Conservation (phyloP, 2,888 invertebrate genomes). For the Leptogaster cylindrica region DNA sequence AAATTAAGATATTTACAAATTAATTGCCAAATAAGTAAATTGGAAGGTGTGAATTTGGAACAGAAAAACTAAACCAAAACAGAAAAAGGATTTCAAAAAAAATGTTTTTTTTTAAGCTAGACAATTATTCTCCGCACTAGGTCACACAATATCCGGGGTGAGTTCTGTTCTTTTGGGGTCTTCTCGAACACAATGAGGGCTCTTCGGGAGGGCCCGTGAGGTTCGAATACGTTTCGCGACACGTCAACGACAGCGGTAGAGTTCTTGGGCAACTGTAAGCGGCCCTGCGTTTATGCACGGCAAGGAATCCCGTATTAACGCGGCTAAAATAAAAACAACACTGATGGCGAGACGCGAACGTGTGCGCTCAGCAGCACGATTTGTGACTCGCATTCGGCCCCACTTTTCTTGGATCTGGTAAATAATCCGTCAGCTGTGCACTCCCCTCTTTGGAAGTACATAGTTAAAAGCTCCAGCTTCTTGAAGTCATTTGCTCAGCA, state of each 20-base stretch:
- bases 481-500: neutral
- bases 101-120: too few relatives aligned
- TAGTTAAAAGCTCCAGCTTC: constrained; percentile 4
- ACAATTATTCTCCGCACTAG: constrained; percentile 20
- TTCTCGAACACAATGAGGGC: constrained; percentile 3
- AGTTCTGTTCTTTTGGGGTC: neutral
- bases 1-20: constrained; percentile 14
- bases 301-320: constrained; percentile 13
- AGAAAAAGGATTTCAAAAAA: constrained; percentile 16
- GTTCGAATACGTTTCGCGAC: constrained; percentile 11
- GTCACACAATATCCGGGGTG: constrained; percentile 34
- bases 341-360: neutral
- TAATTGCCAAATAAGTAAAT: constrained; percentile 23
- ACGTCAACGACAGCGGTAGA: constrained; percentile 32
- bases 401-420: constrained; percentile 16
- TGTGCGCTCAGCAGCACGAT: neutral
- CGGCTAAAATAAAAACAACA: constrained; percentile 37
- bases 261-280: constrained; percentile 26
- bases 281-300: constrained; percentile 24
- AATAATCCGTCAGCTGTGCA: constrained; percentile 23
- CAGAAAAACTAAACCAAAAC: neutral
- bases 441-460: neutral
- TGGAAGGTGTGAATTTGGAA: neutral
- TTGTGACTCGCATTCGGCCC: constrained; percentile 16
- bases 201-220: neutral